Conservation (phyloP, 2,797 vertebrate species). For the Triplophysa bombifrons region DNA sequence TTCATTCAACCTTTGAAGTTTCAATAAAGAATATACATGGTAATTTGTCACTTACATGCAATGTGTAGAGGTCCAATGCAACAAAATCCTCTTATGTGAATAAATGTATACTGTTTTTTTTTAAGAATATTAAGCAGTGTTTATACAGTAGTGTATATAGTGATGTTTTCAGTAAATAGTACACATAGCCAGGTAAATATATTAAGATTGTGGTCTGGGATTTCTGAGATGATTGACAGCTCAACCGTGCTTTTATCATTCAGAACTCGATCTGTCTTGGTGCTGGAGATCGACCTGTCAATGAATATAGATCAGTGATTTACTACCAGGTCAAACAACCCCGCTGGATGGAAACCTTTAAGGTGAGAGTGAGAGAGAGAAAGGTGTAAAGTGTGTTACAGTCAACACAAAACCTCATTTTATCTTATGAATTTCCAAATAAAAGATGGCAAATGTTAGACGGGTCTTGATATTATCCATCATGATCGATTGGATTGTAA, state of each 20-base stretch:
- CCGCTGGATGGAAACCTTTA: slow-evolving; percentile 96
- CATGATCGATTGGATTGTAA: background rate
- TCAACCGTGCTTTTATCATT: background rate
- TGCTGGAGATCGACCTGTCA: slow-evolving; percentile 89
- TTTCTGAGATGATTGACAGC: slow-evolving; percentile 48
- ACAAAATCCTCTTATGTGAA: no score
- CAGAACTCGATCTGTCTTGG: slow-evolving; percentile 91
- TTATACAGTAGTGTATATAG: no score
- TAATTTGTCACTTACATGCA: no score
- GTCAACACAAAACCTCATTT: background rate
- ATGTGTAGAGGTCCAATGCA: no score
- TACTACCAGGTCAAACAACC: slow-evolving; percentile 98
- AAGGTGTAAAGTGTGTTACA: background rate
- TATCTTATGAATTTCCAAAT: background rate
- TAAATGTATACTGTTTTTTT: no score
- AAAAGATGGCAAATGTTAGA: background rate
- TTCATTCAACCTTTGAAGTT: slow-evolving; percentile 6
- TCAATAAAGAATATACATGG: no score
- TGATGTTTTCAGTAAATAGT: background rate
- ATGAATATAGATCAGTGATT: slow-evolving; percentile 90
- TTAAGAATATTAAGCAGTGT: no score
- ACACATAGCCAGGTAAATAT: background rate
- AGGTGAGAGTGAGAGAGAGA: slow-evolving; percentile 73
- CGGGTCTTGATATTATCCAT: background rate
- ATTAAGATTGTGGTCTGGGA: background rate